A percentile compares a stretch with the other conserved stretches of the same genome.
Evolutionary conservation across 2,888 invertebrate genomes (phyloP).

Genomic region (Pammene aurita): DNA sequence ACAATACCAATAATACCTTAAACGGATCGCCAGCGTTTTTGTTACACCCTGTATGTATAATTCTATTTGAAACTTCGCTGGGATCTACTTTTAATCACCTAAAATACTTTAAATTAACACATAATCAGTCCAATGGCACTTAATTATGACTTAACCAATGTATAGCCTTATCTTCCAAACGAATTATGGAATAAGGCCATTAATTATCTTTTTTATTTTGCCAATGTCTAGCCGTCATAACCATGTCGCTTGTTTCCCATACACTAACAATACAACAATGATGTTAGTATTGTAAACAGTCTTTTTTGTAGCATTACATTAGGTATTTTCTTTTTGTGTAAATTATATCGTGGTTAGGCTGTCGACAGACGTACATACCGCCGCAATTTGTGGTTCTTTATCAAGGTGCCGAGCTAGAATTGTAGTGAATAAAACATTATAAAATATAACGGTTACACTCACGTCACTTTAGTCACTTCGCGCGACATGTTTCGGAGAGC

Average conservation of each 20-base stretch:
- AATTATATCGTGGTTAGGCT: conserved; percentile 5
- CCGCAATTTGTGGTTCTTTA: background rate
- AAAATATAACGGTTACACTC: too few relatives aligned
- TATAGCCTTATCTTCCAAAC: conserved; percentile 8
- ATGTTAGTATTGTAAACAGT: background rate
- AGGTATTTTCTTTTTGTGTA: background rate
- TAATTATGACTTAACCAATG: background rate
- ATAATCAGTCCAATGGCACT: background rate
- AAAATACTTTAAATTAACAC: too few relatives aligned
- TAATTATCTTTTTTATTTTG: conserved; percentile 12
- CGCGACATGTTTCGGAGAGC: too few relatives aligned
- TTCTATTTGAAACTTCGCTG: too few relatives aligned
- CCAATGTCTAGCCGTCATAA: background rate
- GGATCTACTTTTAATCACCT: too few relatives aligned
- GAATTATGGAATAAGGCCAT: conserved; percentile 7
- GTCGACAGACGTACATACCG: background rate
- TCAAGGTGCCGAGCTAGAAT: too few relatives aligned
- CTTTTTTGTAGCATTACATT: conserved; percentile 5
- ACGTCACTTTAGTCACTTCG: too few relatives aligned
- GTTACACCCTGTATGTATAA: too few relatives aligned
- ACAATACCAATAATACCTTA: too few relatives aligned
- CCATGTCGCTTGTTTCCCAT: conserved; percentile 20
- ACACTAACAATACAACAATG: conserved; percentile 29
- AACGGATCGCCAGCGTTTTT: too few relatives aligned
- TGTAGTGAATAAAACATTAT: too few relatives aligned